Evolutionary conservation across 1,140 invertebrate species (phyloP), one percentile per base, ranked within the genome.

Genomic region (Drosophila melanica): DNA sequence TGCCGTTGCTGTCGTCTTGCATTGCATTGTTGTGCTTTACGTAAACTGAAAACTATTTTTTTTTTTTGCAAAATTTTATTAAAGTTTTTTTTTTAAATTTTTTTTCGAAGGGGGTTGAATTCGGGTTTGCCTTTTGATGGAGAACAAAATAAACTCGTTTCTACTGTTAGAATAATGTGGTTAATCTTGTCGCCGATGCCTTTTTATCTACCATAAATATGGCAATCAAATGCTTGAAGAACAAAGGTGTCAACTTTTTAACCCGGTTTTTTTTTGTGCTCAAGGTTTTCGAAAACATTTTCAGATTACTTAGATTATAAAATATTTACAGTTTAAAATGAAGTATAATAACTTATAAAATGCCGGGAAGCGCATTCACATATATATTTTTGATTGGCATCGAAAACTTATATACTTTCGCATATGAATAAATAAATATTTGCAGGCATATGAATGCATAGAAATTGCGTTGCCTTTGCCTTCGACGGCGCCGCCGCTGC

Each of bases 101-200:
- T 64, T 47, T 50, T 67, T 37, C 37, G 11, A 41, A 30, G n/a
- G 30, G 82, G 84, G 71, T 79, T 82, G 71, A 64, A 86, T 87
- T 89, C 79, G 79, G 66, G 84, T 77, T 76, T 81, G 59, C 51
- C 67, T 65, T 72, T 63, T 65, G 58, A 35, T 18, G 8, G 20
- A 18, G 58, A 69, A 11, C 10, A 35, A 35, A 12, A 14, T 51
- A 35, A 72, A 73, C 70, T 66, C 64, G 76, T 85, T 86, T 63
- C 35, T 55, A 60, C 76, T 87, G 79, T 87, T 87, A 74, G 84
- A 73, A 74, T 76, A 84, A 81, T 87, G 84, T 89, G 84, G 84
- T 87, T 87, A 87, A 87, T 87, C 84, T 87, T 87, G 84, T 84
- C 84, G 84, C 84, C 76, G 84, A 84, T 89, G 84, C 84, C 82